Evolutionary conservation across 30 jellyfish, hydroid and myxozoan species (phyloP).

Genomic region (Pseudorhiza aurosa): DNA sequence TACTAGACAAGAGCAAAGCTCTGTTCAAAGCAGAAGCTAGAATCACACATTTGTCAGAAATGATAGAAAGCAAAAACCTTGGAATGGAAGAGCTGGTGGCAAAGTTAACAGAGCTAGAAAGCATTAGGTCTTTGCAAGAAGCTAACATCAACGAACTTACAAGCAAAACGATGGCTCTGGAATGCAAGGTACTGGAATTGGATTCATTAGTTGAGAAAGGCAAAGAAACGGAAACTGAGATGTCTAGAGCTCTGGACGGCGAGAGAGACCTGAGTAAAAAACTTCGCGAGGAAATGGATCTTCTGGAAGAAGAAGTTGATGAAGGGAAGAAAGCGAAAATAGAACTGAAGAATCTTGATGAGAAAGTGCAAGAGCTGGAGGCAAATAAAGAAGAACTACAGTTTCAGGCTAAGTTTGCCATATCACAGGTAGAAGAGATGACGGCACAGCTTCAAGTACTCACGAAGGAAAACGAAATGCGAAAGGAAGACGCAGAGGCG

Average conservation of each 20-base stretch:
- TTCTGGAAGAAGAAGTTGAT: constrained; percentile 7
- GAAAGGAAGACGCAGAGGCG: background rate
- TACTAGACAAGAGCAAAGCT: background rate
- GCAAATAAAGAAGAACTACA: constrained; percentile 25
- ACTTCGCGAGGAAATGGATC: background rate
- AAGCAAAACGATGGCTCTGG: background rate
- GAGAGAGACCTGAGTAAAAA: constrained; percentile 13
- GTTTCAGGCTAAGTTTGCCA: constrained; percentile 33
- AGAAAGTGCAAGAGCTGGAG: constrained; percentile 27
- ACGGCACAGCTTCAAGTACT: constrained; percentile 15
- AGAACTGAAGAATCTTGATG: constrained; percentile 2
- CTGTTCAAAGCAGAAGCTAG: background rate
- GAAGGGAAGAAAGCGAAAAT: constrained; percentile 5
- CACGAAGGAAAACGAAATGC: background rate
- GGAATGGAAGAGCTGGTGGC: constrained; percentile 8
- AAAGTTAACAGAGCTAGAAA: background rate
- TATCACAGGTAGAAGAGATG: constrained; percentile 37
- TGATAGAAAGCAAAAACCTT: background rate
- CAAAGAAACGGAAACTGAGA: constrained; percentile 2
- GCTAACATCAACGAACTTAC: background rate
- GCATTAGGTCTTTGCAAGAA: background rate
- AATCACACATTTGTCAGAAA: background rate
- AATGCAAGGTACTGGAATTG: background rate
- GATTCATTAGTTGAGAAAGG: background rate
- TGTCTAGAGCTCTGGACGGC: background rate